A percentile compares a stretch with the other conserved stretches of the same genome.
Evolutionary conservation across 2,113 vertebrate species (phyloP).

Genomic region (Pollimyrus isidori): DNA sequence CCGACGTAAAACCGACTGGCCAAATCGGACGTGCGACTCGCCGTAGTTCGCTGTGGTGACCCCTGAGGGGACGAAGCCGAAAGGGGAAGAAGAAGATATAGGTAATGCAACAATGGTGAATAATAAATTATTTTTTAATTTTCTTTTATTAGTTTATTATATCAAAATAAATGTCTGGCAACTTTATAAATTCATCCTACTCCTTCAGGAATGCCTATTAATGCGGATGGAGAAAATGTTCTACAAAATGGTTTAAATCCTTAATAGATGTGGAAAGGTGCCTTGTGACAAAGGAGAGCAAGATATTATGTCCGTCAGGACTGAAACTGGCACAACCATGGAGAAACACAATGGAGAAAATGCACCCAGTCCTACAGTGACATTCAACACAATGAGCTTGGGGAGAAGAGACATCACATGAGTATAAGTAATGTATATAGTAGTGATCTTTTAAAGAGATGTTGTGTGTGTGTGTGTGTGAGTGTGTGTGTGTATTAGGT

Average conservation of each 20-base stretch:
- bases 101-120: too few species aligned
- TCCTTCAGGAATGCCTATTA: slow-evolving; percentile 21
- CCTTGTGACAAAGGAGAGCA: neutral
- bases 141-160: neutral
- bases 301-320: neutral
- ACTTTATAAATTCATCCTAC: slow-evolving; percentile 11
- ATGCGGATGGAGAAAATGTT: slow-evolving; percentile 18
- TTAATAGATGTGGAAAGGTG: slow-evolving; percentile 21
- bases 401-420: neutral
- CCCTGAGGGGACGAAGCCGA: too few species aligned
- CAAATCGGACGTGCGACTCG: too few species aligned
- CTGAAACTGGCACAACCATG: neutral
- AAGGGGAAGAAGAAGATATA: too few species aligned
- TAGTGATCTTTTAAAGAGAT: neutral
- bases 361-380: neutral
- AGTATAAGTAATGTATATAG: neutral
- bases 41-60: too few species aligned
- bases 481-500: neutral
- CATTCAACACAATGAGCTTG: neutral
- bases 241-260: slow-evolving; percentile 22
- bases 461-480: neutral
- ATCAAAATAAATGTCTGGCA: slow-evolving; percentile 14
- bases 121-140: too few species aligned
- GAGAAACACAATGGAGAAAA: neutral
- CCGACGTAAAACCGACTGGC: too few species aligned